These are phyloP conservation scores for Pseudomugil tenellus DNA, from an alignment of 2,797 vertebrate species.

Conservation along the genomic window DNA sequence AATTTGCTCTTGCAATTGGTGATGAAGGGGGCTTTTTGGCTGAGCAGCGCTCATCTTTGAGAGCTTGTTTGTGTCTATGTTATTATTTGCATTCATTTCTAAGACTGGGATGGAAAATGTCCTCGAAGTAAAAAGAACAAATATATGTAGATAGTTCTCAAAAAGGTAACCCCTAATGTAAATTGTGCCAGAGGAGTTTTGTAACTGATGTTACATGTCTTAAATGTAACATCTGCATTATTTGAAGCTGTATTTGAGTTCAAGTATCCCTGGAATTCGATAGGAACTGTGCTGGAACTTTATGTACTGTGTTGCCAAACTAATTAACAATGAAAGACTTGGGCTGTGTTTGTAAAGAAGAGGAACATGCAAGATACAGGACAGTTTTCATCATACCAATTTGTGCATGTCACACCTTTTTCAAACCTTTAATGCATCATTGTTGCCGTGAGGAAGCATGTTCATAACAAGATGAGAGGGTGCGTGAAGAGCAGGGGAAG, in stretches of 20 bases:
- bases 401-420: slow-evolving; percentile 61
- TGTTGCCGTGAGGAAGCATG: slow-evolving; percentile 53
- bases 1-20: slow-evolving; percentile 56
- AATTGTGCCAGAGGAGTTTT: too few relatives aligned
- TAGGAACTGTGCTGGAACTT: slow-evolving; percentile 24
- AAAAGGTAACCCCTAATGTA: slow-evolving; percentile 15
- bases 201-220: not conserved
- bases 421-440: slow-evolving; percentile 68
- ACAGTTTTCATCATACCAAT: slow-evolving; percentile 63
- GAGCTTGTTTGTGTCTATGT: slow-evolving; percentile 56
- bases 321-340: slow-evolving; percentile 54
- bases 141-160: slow-evolving; percentile 56
- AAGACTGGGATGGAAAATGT: slow-evolving; percentile 4
- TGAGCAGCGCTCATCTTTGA: slow-evolving; percentile 53
- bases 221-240: slow-evolving; percentile 14
- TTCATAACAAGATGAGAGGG: slow-evolving; percentile 59
- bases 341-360: slow-evolving; percentile 47
- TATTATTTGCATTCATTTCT: slow-evolving; percentile 63
- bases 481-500: slow-evolving; percentile 56
- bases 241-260: slow-evolving; percentile 21
- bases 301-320: slow-evolving; percentile 22
- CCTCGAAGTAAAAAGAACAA: slow-evolving; percentile 38
- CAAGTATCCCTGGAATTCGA: slow-evolving; percentile 33
- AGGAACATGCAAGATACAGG: slow-evolving; percentile 47
- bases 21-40: slow-evolving; percentile 65